Conservation (phyloP, 2,113 vertebrate genomes). For the Ardeotis arabs region DNA sequence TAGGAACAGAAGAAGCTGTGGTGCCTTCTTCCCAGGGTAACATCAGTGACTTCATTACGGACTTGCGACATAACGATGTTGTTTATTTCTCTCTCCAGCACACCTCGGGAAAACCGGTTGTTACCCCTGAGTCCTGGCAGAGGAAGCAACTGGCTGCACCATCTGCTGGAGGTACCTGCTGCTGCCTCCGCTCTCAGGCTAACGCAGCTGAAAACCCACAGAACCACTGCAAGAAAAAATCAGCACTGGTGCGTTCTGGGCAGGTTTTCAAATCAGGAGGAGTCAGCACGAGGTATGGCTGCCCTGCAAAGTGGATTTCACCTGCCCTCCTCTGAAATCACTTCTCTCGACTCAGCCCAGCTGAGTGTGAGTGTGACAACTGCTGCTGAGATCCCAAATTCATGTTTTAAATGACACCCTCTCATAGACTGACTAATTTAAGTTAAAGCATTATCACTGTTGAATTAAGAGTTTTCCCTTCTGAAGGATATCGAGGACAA, state of each 20-base stretch:
- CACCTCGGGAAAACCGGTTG: background rate
- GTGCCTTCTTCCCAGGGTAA: background rate
- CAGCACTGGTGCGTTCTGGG: background rate
- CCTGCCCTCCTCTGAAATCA: background rate
- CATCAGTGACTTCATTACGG: background rate
- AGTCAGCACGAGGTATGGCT: background rate
- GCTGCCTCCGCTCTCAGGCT: background rate
- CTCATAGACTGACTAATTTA: background rate
- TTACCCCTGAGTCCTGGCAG: background rate
- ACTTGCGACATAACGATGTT: fast-evolving
- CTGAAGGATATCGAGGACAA: background rate
- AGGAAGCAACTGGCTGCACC: background rate
- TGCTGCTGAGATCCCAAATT: background rate
- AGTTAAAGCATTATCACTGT: background rate
- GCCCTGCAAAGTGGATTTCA: background rate
- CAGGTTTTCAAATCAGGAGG: background rate
- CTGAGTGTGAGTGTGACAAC: background rate
- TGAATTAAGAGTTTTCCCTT: background rate
- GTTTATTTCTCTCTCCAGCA: background rate
- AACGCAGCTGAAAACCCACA: fast-evolving
- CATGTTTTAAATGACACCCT: background rate
- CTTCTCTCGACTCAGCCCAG: background rate
- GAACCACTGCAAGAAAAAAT: background rate
- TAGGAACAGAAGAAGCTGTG: background rate
- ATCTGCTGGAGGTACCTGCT: background rate